These are phyloP conservation scores for Oxyteleia sp. DNA, from an alignment of 2,888 invertebrate genomes.

Conservation along the genomic window DNA sequence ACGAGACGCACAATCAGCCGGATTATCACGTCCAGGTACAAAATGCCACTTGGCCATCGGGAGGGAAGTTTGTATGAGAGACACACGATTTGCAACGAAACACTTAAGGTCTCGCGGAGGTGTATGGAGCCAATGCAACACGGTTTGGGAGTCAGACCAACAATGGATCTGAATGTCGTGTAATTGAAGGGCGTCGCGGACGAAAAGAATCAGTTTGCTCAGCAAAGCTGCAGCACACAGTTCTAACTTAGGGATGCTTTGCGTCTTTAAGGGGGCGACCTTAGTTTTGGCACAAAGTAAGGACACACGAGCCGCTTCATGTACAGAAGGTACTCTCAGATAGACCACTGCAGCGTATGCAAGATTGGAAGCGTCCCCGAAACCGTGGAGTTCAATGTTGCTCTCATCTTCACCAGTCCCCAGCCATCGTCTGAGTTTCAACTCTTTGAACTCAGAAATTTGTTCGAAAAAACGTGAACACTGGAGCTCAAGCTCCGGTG, in stretches of 20 bases:
- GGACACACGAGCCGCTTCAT: background rate
- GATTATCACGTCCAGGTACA: background rate
- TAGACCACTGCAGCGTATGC: background rate
- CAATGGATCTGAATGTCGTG: background rate
- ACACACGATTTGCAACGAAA: constrained; percentile 2
- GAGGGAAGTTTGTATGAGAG: background rate
- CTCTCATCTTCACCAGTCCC: background rate
- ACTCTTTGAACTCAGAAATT: background rate
- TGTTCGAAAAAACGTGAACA: background rate
- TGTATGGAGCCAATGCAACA: background rate
- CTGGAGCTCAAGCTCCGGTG: background rate
- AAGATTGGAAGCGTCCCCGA: too few species aligned
- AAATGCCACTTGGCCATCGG: background rate
- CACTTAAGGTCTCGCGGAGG: background rate
- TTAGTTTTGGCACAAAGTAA: background rate
- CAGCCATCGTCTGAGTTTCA: background rate
- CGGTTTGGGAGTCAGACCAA: constrained; percentile 2
- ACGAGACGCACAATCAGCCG: constrained; percentile 1
- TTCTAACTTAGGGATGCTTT: too few species aligned
- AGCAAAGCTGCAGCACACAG: background rate
- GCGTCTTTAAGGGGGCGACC: too few species aligned
- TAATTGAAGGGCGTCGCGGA: too few species aligned
- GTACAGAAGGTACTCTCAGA: background rate
- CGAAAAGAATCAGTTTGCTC: too few species aligned
- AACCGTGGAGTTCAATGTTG: background rate